Percentiles rank a stretch among this genome's conserved stretches.
Conservation (phyloP, 2,113 vertebrate species). For the Merops nubicus region DNA sequence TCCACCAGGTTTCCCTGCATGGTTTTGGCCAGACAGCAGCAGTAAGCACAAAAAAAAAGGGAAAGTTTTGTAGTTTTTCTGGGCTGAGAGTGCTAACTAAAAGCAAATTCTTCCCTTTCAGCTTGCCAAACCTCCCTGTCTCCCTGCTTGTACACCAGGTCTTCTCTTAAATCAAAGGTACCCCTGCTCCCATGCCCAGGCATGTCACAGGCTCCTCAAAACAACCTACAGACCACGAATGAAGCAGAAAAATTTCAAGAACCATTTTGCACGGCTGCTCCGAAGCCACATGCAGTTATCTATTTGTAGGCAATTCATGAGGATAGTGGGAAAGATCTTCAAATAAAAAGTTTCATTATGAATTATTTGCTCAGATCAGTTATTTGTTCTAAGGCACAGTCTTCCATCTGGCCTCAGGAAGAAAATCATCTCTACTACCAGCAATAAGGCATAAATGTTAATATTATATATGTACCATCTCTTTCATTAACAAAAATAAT, state of each 20-base stretch:
- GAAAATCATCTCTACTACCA: not conserved
- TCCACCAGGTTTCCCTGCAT: not conserved
- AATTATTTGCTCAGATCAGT: slow-evolving; percentile 28
- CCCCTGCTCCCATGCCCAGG: not conserved
- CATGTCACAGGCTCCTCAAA: not conserved
- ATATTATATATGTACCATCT: not conserved
- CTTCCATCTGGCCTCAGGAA: not conserved
- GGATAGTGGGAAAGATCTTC: not conserved
- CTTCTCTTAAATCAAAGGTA: not conserved
- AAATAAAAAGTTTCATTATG: slow-evolving; percentile 4
- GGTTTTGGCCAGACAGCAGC: not conserved
- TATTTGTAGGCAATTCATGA: not conserved
- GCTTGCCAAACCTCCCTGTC: not conserved
- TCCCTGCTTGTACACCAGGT: not conserved
- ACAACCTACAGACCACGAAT: not conserved
- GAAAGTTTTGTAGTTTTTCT: rapidly evolving
- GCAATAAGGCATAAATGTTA: not conserved
- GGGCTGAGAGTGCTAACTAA: rapidly evolving
- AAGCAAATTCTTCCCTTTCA: not conserved
- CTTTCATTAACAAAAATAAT: slow-evolving; percentile 47
- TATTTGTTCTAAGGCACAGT: not conserved
- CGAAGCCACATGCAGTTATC: not conserved
- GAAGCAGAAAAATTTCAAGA: not conserved
- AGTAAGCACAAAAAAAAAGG: not conserved
- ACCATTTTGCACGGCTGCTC: not conserved